Base-by-base conservation (phyloP, 1,140 invertebrate genomes). In the Adelges cooleyi region DNA sequence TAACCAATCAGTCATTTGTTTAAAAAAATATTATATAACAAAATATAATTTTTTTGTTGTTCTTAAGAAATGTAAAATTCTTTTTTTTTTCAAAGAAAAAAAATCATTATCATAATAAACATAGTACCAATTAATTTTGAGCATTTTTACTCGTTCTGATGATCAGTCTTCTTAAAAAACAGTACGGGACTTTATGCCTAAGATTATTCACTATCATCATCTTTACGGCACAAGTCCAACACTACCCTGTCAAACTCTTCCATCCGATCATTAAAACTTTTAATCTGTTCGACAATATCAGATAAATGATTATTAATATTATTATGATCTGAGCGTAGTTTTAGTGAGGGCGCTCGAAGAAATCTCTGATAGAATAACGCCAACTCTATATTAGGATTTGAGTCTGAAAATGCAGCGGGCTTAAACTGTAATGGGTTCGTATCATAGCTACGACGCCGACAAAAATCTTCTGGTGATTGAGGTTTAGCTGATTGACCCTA, bases 171-270 rank as follows among this genome's bases (percentile, higher is more conserved):
- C 40, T 62, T 27, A 48, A 22, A 62, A 11, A 62, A 46, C 42
- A 46, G 44, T 33, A 62, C 23, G 11, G 13, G 42, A 62, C 46
- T 25, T 48, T 62, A 44, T 48, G 20, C 44, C 27, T 29, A 20
- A 59, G 42, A 27, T 15, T 48, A 62, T 62, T 62, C 56, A 48
- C 56, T 46, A 18, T 62, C 56, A n/a, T 62, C 56, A 62, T 59
- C 54, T 59, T 40, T 59, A 17, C 44, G 56, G 29, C 56, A 62
- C 18, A 62, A 62, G 18, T 62, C 56, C 46, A 62, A 62, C n/a
- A 62, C 56, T 62, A 62, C 56, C 42, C 56, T 48, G 56, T 62
- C 56, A 48, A 62, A 62, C 27, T 62, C 56, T 46, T 33, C 42
- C 42, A 62, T 62, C n/a, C 42, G 40, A 10, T 62, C 42, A 62